phyloP scores from a whole-genome alignment of 2,888 invertebrate genomes.

The Caenorhabditis sp. region DNA sequence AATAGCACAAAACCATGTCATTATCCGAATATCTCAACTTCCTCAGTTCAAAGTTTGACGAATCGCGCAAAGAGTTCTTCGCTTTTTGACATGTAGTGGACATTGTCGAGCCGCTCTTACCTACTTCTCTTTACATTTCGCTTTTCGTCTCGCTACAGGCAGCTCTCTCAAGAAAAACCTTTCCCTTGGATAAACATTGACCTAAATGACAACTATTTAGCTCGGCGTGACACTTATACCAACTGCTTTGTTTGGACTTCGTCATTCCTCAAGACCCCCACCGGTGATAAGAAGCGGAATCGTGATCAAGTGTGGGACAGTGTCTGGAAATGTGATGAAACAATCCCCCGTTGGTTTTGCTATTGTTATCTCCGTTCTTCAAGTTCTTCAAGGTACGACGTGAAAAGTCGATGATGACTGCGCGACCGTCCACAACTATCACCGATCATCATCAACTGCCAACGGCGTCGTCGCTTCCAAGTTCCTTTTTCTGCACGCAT shows the following conservation, averaged over 20 bases:
- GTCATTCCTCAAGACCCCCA: conserved; percentile 22
- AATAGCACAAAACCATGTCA: not conserved
- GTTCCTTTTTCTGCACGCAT: conserved; percentile 36
- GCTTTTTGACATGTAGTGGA: conserved; percentile 55
- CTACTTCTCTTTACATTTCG: conserved; percentile 46
- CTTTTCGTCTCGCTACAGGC: conserved; percentile 31
- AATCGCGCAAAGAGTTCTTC: not conserved
- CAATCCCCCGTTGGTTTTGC: not conserved
- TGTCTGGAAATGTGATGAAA: not conserved
- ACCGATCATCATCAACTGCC: conserved; percentile 34
- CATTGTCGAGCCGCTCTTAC: conserved; percentile 51
- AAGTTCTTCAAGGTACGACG: conserved; percentile 5
- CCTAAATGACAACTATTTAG: conserved; percentile 55
- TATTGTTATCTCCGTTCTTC: not conserved
- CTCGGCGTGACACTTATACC: conserved; percentile 53
- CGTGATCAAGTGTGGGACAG: conserved; percentile 36
- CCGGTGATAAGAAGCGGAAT: conserved; percentile 31
- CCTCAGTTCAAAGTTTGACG: conserved; percentile 43
- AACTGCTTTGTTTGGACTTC: conserved; percentile 56
- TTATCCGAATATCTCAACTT: no score
- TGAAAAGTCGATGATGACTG: no score
- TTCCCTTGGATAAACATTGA: conserved; percentile 48
- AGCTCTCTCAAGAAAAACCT: conserved; percentile 44
- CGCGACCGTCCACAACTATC: conserved; percentile 11
- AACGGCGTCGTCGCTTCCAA: not conserved